Evolutionary conservation across 2,113 vertebrate species (phyloP).

Genomic region (Montifringilla adamsi): DNA sequence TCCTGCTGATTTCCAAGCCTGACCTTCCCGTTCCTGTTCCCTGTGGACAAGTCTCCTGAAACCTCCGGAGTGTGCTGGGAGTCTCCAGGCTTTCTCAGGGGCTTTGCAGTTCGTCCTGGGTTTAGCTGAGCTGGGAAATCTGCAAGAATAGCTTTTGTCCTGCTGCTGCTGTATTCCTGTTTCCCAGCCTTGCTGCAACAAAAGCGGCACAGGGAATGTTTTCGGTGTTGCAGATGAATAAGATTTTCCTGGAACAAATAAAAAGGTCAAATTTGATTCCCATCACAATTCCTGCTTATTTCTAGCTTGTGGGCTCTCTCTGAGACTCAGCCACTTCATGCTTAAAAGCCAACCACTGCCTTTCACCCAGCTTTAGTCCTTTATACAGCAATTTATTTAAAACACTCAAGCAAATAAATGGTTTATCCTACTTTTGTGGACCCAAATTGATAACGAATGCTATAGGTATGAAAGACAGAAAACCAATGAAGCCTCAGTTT

Average conservation of each 20-base stretch:
- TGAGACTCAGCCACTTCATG: background rate
- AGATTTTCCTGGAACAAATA: background rate
- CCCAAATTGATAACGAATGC: background rate
- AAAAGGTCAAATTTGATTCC: background rate
- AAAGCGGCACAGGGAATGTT: background rate
- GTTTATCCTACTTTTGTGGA: background rate
- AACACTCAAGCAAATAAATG: background rate
- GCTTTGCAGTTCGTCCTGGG: accelerated
- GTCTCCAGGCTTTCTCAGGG: background rate
- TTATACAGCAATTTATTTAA: background rate
- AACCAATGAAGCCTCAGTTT: background rate
- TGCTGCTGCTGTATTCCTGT: background rate
- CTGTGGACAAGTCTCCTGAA: background rate
- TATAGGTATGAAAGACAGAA: background rate
- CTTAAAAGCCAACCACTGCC: background rate
- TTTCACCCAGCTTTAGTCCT: accelerated
- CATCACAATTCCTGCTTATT: background rate
- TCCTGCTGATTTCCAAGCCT: background rate
- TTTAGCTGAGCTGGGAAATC: slow-evolving; percentile 15
- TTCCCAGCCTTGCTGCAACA: slow-evolving; percentile 12
- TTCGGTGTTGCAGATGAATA: background rate
- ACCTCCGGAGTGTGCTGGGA: accelerated
- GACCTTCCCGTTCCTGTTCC: background rate
- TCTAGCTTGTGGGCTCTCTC: background rate
- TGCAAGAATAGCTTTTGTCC: slow-evolving; percentile 33